Evolutionary conservation across 1,140 invertebrate genomes (phyloP).

Genomic region (Trichomalopsis sarcophagae): DNA sequence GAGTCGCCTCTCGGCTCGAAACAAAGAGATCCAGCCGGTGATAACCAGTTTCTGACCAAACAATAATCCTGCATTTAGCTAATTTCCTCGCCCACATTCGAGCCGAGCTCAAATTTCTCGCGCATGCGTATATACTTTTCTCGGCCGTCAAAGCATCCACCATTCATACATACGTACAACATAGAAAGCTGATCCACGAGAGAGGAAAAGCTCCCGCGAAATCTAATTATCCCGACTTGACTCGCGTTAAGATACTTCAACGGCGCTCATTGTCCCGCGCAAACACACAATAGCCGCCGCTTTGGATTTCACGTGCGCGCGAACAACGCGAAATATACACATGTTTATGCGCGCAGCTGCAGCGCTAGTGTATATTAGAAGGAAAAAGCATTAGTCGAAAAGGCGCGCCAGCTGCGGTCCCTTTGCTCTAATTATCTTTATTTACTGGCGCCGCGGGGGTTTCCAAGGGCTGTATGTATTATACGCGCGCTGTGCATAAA

Average conservation of each 20-base stretch:
- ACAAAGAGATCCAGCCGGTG: background rate
- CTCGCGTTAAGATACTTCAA: slow-evolving; percentile 30
- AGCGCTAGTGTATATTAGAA: no score
- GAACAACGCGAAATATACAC: background rate
- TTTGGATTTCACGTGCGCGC: slow-evolving; percentile 4
- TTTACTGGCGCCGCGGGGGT: slow-evolving; percentile 14
- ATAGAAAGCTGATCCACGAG: no score
- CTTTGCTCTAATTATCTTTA: slow-evolving; percentile 46
- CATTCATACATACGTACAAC: background rate
- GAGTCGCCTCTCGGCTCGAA: background rate
- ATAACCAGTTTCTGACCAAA: background rate
- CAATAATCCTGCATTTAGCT: background rate
- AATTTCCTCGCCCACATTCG: background rate
- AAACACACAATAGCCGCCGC: background rate
- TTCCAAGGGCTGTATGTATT: background rate
- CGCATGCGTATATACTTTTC: background rate
- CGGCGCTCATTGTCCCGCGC: background rate
- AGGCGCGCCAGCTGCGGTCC: slow-evolving; percentile 26
- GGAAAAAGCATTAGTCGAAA: background rate
- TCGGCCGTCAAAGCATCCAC: background rate
- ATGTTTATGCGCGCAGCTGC: no score
- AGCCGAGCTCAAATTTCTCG: background rate
- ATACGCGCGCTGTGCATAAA: background rate
- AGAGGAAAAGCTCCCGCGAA: background rate
- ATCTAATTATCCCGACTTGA: slow-evolving; percentile 23